phyloP scores from a whole-genome alignment of 2,113 vertebrate species.

The Asarcornis scutulata region DNA sequence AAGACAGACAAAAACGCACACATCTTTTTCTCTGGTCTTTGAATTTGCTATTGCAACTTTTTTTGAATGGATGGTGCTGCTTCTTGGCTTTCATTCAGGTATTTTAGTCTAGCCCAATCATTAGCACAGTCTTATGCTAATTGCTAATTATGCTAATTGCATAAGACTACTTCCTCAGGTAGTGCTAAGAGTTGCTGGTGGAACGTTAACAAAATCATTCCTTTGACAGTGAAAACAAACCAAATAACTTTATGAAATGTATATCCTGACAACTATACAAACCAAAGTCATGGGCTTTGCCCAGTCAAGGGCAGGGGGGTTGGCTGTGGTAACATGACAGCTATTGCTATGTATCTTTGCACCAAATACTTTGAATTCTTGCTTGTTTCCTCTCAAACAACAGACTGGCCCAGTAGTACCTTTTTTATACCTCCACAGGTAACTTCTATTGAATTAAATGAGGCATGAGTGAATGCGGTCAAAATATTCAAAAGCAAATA shows the following conservation, averaged over 20 bases:
- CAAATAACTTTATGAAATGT: background rate
- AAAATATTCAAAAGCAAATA: background rate
- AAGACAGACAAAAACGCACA: background rate
- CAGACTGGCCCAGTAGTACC: background rate
- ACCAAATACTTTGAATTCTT: background rate
- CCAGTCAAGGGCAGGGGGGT: background rate
- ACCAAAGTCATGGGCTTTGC: background rate
- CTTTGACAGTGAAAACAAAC: background rate
- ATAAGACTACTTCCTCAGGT: background rate
- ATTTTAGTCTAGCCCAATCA: background rate
- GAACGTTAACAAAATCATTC: background rate
- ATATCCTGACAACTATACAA: background rate
- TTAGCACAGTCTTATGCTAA: background rate
- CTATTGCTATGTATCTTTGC: background rate
- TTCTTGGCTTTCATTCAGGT: fast-evolving
- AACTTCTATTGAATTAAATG: background rate
- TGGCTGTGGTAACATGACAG: background rate
- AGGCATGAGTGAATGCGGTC: background rate
- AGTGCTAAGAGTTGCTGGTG: background rate
- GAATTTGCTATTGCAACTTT: background rate
- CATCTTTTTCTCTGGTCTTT: background rate
- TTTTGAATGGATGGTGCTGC: background rate
- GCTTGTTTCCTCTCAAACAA: background rate
- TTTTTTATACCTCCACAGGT: background rate
- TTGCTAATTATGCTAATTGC: background rate